Evolutionary conservation across 2,113 vertebrate genomes (phyloP), one percentile per base, ranked within the genome.

Genomic region (Genyomyrus donnyi): DNA sequence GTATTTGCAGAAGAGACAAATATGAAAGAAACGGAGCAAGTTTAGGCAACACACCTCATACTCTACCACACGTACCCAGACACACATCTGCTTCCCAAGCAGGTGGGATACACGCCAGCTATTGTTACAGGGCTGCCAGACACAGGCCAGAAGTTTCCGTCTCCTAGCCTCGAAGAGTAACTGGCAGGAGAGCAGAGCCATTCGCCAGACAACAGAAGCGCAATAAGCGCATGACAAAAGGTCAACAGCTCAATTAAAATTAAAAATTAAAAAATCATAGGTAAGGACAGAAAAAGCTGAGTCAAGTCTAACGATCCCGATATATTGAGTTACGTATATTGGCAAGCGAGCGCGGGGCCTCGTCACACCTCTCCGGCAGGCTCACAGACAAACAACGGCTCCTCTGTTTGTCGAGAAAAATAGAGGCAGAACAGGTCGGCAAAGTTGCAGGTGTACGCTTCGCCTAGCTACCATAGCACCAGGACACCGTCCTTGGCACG

Each of bases 361-460:
- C 88, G 66, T 91, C 92, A 91, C 89, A 42, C 89, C n/a, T 7
- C 70, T 77, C 70, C 1, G 35, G 15, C 5, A 80, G 74, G 6
- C 74, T 80, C 13, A 7, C 35, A 80, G 31, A 39, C 89, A 49
- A 93, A 95, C 94, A 96, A 95, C 93, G 94, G 93, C 86, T 91
- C 93, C 90, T 92, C 94, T 96, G 95, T 95, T 93, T 88, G 91
- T 87, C 91, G 74, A 8, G 77, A 49, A 42, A 50, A 49, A 87
- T 8, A 52, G 48, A 52, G 10, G n/a, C 27, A 53, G 92, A 85
- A 90, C 91, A 92, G 91, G 92, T 93, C 93, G 90, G 90, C 91
- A 89, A 89, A 90, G 92, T 19, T 93, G 89, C 80, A 91, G 92
- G 92, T 94, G 92, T 93, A 94, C 93, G 93, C 92, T 90, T 94